Evolutionary conservation across 2,888 invertebrate species (phyloP).

Genomic region (Alsophila aescularia): DNA sequence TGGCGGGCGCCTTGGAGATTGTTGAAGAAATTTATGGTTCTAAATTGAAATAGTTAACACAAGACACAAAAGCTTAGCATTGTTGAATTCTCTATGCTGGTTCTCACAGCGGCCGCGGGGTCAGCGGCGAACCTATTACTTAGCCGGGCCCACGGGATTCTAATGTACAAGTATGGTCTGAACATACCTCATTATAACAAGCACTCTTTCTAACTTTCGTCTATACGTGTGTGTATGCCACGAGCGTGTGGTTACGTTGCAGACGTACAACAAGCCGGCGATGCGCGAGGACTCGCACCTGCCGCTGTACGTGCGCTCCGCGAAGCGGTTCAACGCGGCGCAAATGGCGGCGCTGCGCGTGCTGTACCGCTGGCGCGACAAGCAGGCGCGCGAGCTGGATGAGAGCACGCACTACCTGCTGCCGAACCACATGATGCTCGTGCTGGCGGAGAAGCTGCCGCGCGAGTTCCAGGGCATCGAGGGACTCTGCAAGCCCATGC

Average conservation of each 20-base stretch:
- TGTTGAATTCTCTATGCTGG: too few relatives aligned
- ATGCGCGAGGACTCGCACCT: slow-evolving; percentile 88
- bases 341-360: slow-evolving; percentile 93
- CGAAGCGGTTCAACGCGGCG: slow-evolving; percentile 91
- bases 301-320: slow-evolving; percentile 90
- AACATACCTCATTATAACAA: too few relatives aligned
- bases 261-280: slow-evolving; percentile 92
- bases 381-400: slow-evolving; percentile 92
- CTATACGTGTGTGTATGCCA: too few relatives aligned
- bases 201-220: too few relatives aligned
- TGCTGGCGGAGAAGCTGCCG: slow-evolving; percentile 94
- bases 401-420: slow-evolving; percentile 96
- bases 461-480: slow-evolving; percentile 96
- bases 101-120: too few relatives aligned
- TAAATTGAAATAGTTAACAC: too few relatives aligned
- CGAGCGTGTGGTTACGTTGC: slow-evolving; percentile 19
- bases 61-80: too few relatives aligned
- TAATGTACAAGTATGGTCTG: too few relatives aligned
- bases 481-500: slow-evolving; percentile 97
- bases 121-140: too few relatives aligned
- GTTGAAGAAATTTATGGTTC: too few relatives aligned
- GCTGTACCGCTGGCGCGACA: slow-evolving; percentile 95
- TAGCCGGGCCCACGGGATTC: too few relatives aligned
- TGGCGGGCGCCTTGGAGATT: too few relatives aligned
- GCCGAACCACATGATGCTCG: slow-evolving; percentile 97